These are phyloP conservation scores for Hypanus sabinus DNA, from an alignment of 2,113 vertebrate species.

Conservation along the genomic window DNA sequence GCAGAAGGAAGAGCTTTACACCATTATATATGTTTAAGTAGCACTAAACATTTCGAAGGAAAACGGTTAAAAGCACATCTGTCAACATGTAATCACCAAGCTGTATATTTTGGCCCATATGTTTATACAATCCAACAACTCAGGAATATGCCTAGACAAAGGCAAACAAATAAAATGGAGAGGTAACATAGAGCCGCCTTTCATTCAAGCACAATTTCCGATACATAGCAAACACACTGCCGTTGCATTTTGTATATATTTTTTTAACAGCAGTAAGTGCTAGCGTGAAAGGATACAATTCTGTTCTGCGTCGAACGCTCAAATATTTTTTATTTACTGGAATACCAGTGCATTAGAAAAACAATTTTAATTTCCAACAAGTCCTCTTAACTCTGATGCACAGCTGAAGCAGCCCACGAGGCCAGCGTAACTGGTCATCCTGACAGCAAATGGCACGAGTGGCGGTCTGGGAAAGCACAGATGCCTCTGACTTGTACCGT, in stretches of 20 bases:
- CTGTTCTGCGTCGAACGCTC: neutral
- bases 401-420: constrained; percentile 8
- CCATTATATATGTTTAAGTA: constrained; percentile 7
- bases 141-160: constrained; percentile 36
- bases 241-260: constrained; percentile 30
- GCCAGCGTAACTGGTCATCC: neutral
- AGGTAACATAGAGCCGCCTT: constrained; percentile 30
- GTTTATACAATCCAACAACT: neutral
- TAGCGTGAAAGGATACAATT: constrained; percentile 19
- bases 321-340: constrained; percentile 32
- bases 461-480: neutral
- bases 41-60: neutral
- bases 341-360: constrained; percentile 7
- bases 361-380: constrained; percentile 24
- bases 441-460: neutral
- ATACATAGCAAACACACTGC: constrained; percentile 16
- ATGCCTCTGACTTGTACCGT: neutral
- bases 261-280: constrained; percentile 5
- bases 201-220: constrained; percentile 23
- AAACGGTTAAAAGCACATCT: constrained; percentile 4
- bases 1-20: neutral
- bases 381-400: neutral
- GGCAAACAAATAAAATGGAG: constrained; percentile 28
- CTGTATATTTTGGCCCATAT: constrained; percentile 33
- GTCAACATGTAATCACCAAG: constrained; percentile 19